Evolutionary conservation across 2,888 invertebrate genomes (phyloP).

Genomic region (Myathropa florea): DNA sequence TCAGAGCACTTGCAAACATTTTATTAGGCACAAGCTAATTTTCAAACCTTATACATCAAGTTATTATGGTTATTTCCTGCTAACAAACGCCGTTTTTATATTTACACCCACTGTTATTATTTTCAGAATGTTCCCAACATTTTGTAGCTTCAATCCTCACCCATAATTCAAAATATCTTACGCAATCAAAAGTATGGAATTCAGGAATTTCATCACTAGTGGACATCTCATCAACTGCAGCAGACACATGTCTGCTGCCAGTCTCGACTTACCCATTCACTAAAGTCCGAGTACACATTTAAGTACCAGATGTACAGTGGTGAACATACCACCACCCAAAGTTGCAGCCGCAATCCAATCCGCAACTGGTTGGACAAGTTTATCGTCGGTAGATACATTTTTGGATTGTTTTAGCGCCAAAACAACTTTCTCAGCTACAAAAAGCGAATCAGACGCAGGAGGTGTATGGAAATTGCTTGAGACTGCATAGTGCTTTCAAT

Average conservation of each 20-base stretch:
- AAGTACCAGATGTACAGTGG: constrained; percentile 20
- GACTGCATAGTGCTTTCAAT: constrained; percentile 1
- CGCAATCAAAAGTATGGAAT: constrained; percentile 21
- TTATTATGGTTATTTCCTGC: not conserved
- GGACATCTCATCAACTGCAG: constrained; percentile 20
- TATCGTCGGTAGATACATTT: constrained; percentile 31
- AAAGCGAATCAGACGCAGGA: constrained; percentile 1
- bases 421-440: constrained; percentile 54
- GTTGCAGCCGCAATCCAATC: constrained; percentile 36
- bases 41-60: too few relatives aligned
- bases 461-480: not conserved
- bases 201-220: constrained; percentile 32
- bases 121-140: not conserved
- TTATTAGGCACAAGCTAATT: not conserved
- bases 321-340: constrained; percentile 11
- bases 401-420: constrained; percentile 43
- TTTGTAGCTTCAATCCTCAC: too few relatives aligned
- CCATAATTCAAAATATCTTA: not conserved
- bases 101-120: not conserved
- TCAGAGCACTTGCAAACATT: not conserved
- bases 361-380: constrained; percentile 50
- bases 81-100: not conserved
- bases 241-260: constrained; percentile 37
- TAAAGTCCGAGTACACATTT: not conserved
- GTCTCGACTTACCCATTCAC: constrained; percentile 34